Base-by-base conservation (phyloP, 2,797 vertebrate genomes). In the Valencia hispanica region DNA sequence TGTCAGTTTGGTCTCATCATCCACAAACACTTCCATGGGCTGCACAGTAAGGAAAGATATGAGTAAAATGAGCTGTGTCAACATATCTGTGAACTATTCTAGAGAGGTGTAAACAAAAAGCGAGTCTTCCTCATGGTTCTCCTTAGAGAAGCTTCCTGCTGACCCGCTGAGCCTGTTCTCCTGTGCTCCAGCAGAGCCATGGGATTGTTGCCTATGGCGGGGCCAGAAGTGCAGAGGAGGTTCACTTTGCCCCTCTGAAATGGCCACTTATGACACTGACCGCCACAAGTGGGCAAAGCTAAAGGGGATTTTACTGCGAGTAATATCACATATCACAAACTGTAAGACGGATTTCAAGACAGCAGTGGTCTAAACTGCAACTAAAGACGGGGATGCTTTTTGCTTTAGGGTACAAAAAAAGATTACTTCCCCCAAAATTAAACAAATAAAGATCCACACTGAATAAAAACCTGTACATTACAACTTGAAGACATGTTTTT, bases 1-100 rank as follows among this genome's bases (percentile, higher is more conserved):
- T 0, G 97, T 97, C 87, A 98, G 94, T 92, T 97, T 98, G 70
- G 97, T 97, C 91, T 98, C 97, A 0, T 97, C 97, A 1, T 97
- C 97, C 88, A 98, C 97, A 88, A 97, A 98, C 84, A 98, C 96
- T 84, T 98, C 97, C 97, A 97, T 97, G 47, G 97, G 97, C 97
- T 97, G 36, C 34, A 78, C 22, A 53, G 87, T 53, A 75, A 45
- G 36, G 61, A 41, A 80, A 0, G 27, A n/a, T 55, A 89, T 48
- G 50, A 36, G 61, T 57, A 82, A 72, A 25, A 22, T 85, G 78
- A 85, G 41, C 45, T 51, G n/a, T 0, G 41, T 10, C n/a, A 11
- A 47, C 32, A 70, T 5, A 15, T 69, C n/a, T 75, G 5, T 15
- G 71, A 2, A 45, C 12, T 43, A 47, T 8, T n/a, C 27, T 34